phyloP scores from a whole-genome alignment of 1,140 invertebrate species.

The Pararge aegeria region DNA sequence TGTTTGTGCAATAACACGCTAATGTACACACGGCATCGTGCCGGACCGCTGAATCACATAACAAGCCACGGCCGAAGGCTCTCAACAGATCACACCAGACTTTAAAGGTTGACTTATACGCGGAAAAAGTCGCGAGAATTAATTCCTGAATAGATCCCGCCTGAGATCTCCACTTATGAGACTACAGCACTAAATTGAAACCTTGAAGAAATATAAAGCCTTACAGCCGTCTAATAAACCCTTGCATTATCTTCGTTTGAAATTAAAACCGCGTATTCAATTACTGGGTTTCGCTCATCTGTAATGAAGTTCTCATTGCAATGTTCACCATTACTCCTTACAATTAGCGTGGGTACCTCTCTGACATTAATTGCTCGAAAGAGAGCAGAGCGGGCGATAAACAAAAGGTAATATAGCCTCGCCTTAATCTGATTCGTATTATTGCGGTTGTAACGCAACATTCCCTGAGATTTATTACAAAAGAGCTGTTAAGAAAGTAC shows the following conservation, averaged over 20 bases:
- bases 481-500: conserved; percentile 63
- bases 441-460: conserved; percentile 68
- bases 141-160: too few species aligned
- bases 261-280: conserved; percentile 2
- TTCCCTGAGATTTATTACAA: conserved; percentile 70
- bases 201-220: too few species aligned
- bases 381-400: conserved; percentile 47
- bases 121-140: too few species aligned
- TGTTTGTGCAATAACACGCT: too few species aligned
- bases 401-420: conserved; percentile 64
- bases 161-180: too few species aligned
- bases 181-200: too few species aligned
- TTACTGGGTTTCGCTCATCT: not conserved
- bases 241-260: not conserved
- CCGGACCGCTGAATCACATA: too few species aligned
- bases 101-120: too few species aligned
- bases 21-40: too few species aligned
- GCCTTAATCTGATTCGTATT: conserved; percentile 70
- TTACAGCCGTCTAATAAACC: too few species aligned
- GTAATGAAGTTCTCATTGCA: conserved; percentile 3
- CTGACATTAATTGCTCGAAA: conserved; percentile 57
- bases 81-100: too few species aligned
- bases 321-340: conserved; percentile 18
- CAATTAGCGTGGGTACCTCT: conserved; percentile 33
- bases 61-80: too few species aligned